These are phyloP conservation scores for Colletes latitarsis DNA, from an alignment of 1,140 invertebrate genomes.

Conservation along the genomic window DNA sequence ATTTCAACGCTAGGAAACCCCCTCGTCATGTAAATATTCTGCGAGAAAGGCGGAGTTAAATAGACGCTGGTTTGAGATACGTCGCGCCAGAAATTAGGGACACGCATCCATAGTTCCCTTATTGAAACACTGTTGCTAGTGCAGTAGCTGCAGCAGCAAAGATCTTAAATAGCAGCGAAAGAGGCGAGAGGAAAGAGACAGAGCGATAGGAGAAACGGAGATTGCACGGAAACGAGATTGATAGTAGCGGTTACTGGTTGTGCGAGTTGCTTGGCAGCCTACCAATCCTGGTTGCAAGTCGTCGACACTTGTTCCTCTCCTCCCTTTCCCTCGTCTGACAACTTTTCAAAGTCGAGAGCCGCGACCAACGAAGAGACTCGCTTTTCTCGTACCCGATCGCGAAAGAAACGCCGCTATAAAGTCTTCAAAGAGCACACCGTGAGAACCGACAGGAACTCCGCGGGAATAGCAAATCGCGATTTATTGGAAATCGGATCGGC, in stretches of 20 bases:
- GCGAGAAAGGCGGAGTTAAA: background rate
- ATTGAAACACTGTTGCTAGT: too few relatives aligned
- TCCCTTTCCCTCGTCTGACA: conserved; percentile 4
- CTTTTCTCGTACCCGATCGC: background rate
- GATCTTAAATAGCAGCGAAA: conserved; percentile 15
- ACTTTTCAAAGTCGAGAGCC: conserved; percentile 31
- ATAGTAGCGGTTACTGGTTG: conserved; percentile 44
- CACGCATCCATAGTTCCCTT: too few relatives aligned
- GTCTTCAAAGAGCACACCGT: background rate
- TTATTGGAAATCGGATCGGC: conserved; percentile 14
- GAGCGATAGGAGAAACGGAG: background rate
- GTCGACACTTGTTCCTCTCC: conserved; percentile 28
- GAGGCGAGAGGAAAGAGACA: too few relatives aligned
- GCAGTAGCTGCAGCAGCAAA: background rate
- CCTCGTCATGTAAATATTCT: background rate
- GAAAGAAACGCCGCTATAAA: conserved; percentile 6
- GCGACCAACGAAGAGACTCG: background rate
- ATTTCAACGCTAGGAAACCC: background rate
- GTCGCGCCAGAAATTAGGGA: too few relatives aligned
- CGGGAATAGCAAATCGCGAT: conserved; percentile 15
- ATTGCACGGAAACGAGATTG: conserved; percentile 40
- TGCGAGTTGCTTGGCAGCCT: conserved; percentile 30
- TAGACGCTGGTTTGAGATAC: background rate
- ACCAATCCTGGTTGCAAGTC: conserved; percentile 38
- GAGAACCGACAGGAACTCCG: conserved; percentile 2